Evolutionary conservation across 2,888 invertebrate genomes (phyloP).

Genomic region (Gnatocerus cornutus): DNA sequence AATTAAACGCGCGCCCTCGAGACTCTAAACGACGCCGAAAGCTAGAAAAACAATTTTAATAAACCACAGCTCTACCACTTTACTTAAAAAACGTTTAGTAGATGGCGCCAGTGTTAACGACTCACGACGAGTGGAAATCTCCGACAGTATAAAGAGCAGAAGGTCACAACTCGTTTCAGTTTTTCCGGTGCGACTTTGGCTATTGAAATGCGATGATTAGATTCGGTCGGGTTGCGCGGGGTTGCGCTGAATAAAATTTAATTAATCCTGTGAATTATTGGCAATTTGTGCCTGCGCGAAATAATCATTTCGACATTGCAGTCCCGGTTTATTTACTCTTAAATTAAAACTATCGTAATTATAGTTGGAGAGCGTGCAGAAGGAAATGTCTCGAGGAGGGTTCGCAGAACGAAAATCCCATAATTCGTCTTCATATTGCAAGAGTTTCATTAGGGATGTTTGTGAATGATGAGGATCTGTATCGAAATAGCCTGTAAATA

Average conservation of each 20-base stretch:
- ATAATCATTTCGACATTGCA: constrained; percentile 42
- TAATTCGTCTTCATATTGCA: constrained; percentile 32
- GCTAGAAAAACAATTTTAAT: too few relatives aligned
- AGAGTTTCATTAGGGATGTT: constrained; percentile 29
- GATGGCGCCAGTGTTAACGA: too few relatives aligned
- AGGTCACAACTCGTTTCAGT: background rate
- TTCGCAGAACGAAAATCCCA: constrained; percentile 10
- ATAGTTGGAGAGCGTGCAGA: constrained; percentile 44
- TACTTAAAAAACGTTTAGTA: too few relatives aligned
- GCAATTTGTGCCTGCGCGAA: constrained; percentile 46
- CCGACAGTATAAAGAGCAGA: too few relatives aligned
- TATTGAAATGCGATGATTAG: constrained; percentile 10
- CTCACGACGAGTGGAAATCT: too few relatives aligned
- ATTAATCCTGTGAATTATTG: constrained; percentile 46
- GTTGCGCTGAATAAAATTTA: constrained; percentile 43
- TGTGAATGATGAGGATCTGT: constrained; percentile 34
- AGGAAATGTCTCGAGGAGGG: constrained; percentile 18
- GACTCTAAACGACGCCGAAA: too few relatives aligned
- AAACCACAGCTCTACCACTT: too few relatives aligned
- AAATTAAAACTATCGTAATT: constrained; percentile 49
- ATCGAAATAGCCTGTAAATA: constrained; percentile 43
- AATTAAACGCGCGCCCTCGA: constrained; percentile 55
- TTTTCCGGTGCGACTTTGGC: background rate
- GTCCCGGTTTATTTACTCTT: constrained; percentile 43
- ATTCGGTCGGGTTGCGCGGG: constrained; percentile 15